Percentiles rank a stretch among this genome's conserved stretches.
Evolutionary conservation across 2,113 vertebrate genomes (phyloP).

Genomic region (Tauraco erythrolophus): DNA sequence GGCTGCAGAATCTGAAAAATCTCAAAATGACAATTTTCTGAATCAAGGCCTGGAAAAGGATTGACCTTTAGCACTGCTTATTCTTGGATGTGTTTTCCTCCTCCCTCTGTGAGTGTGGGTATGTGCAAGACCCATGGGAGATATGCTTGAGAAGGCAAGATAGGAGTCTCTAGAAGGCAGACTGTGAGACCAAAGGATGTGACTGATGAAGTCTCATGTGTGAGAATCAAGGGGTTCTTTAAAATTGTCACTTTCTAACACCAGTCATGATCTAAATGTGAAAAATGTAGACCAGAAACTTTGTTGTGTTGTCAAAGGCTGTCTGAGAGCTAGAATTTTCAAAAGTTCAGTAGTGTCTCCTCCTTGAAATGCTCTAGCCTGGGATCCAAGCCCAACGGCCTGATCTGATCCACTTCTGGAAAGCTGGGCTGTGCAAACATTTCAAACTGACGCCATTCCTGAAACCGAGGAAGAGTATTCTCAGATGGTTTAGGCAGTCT

Average conservation of each 20-base stretch:
- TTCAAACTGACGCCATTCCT: neutral
- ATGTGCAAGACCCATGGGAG: neutral
- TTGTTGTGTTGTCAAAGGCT: neutral
- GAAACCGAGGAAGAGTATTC: neutral
- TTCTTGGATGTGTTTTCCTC: neutral
- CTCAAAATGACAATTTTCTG: neutral
- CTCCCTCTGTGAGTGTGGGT: neutral
- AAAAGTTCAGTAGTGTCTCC: neutral
- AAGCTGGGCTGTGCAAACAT: neutral
- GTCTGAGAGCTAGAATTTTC: neutral
- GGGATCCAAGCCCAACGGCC: neutral
- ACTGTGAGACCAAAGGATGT: neutral
- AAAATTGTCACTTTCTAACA: neutral
- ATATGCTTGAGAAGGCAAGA: neutral
- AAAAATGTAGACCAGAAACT: constrained; percentile 4
- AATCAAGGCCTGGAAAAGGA: constrained; percentile 23
- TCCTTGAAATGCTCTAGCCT: neutral
- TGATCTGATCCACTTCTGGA: neutral
- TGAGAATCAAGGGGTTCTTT: neutral
- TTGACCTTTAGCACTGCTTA: neutral
- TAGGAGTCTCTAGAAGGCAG: neutral
- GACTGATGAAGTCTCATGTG: neutral
- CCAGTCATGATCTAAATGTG: neutral
- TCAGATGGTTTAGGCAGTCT: neutral
- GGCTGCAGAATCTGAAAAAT: neutral